Evolutionary conservation across 2,113 vertebrate genomes (phyloP), one percentile per base, ranked within the genome.

Genomic region (Cyanoramphus novaezelandiae): DNA sequence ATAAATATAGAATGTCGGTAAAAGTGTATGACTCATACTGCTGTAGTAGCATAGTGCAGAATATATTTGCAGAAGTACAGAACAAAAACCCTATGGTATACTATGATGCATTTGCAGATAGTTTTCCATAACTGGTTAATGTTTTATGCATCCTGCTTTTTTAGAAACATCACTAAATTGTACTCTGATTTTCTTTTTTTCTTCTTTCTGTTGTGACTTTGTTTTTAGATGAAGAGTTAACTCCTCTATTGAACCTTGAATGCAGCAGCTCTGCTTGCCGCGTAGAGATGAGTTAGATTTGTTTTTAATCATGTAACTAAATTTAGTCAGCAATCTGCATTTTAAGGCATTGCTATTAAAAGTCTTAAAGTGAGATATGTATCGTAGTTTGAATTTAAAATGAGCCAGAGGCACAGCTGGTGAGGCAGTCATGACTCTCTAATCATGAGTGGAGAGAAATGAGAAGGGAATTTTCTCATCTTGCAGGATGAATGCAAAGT

Each of bases 301-400:
- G 96, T 96, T 98, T 98, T 98, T 97, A 98, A 98, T 97, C 96
- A 95, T 37, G 46, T 94, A 97, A 96, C 97, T 98, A 98, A 97
- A 96, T 98, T 98, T 98, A 98, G 97, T 90, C 91, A 96, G 91
- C 97, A 97, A 97, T 98, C 97, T 98, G 89, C 97, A 97, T 98
- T 97, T 98, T 97, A 97, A 98, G 97, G 86, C 96, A 96, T 93
- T 96, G 97, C 97, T 98, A 97, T 97, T 98, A 97, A 97, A 97
- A 96, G 87, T 96, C 97, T 97, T 88, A 97, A 97, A 98, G 95
- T 97, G 95, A 97, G 86, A 77, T 97, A 96, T 90, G 92, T 95
- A 97, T 96, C 67, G 77, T 95, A 94, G 94, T 97, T 97, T 95
- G 97, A 97, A 97, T 98, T 93, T 97, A 82, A 95, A 97, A 96